Conservation (phyloP, 2,113 vertebrate species). For the Esox niger region DNA sequence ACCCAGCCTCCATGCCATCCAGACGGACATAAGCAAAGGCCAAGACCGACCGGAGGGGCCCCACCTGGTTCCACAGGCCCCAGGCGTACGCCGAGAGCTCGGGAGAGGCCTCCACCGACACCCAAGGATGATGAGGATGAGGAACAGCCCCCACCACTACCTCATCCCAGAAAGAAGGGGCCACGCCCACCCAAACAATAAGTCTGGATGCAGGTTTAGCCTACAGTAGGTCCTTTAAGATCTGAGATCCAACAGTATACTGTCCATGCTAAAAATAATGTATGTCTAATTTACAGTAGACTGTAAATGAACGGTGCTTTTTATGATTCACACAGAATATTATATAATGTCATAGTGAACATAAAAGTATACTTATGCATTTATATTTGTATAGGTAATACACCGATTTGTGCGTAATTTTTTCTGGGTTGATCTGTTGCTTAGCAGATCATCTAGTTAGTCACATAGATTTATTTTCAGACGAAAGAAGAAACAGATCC, state of each 20-base stretch:
- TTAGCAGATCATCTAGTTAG: no score
- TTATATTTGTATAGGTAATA: no score
- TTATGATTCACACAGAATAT: no score
- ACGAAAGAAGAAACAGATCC: no score
- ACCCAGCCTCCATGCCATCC: slow-evolving; percentile 1
- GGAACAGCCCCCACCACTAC: slow-evolving; percentile 62
- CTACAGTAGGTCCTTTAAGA: neutral
- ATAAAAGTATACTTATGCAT: no score
- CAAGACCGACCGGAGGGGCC: slow-evolving; percentile 23
- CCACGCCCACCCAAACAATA: neutral
- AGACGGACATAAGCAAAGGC: slow-evolving; percentile 35
- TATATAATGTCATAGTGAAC: no score
- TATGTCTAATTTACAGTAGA: no score
- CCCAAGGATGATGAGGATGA: neutral
- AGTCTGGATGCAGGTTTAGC: neutral
- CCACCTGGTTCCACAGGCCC: neutral
- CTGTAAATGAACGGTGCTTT: no score
- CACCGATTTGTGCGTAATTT: no score
- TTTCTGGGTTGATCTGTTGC: no score
- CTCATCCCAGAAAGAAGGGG: slow-evolving; percentile 61
- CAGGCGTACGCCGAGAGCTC: neutral
- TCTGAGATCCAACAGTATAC: neutral
- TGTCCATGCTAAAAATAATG: neutral
- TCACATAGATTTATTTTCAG: no score
- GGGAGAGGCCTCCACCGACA: slow-evolving; percentile 17